Percentiles rank a stretch among this genome's conserved stretches.
phyloP scores from a whole-genome alignment of 2,113 vertebrate species.

The Rhea americana region DNA sequence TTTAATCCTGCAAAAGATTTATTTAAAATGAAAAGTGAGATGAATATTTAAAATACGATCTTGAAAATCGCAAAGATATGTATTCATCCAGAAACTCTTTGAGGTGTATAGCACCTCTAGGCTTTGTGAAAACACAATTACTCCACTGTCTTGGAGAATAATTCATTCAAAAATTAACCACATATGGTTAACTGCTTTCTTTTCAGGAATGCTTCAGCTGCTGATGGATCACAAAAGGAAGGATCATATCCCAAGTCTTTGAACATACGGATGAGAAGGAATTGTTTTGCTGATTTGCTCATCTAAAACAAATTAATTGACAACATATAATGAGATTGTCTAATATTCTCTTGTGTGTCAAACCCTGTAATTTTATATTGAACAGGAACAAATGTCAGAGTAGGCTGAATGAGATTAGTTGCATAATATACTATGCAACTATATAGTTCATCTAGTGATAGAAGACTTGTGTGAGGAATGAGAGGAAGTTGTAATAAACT shows the following conservation, averaged over 20 bases:
- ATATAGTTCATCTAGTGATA: background rate
- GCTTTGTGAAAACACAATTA: background rate
- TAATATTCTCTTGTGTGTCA: background rate
- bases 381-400: background rate
- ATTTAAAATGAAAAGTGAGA: background rate
- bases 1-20: conserved; percentile 23
- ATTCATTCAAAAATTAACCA: background rate
- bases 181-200: background rate
- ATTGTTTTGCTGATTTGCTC: conserved; percentile 12
- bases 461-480: background rate
- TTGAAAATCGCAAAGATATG: background rate
- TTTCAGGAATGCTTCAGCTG: conserved; percentile 4
- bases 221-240: conserved; percentile 39
- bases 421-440: background rate
- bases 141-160: background rate
- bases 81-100: conserved; percentile 2
- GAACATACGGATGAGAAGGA: conserved; percentile 20
- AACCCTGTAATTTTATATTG: background rate
- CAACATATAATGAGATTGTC: background rate
- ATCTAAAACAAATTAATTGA: background rate
- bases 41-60: background rate
- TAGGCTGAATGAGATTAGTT: background rate
- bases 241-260: background rate
- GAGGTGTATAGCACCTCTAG: background rate
- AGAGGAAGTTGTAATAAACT: background rate